These are phyloP conservation scores for Aplysina aerophoba DNA, from an alignment of 37 sponge, comb jelly and placozoan genomes.

Conservation along the genomic window DNA sequence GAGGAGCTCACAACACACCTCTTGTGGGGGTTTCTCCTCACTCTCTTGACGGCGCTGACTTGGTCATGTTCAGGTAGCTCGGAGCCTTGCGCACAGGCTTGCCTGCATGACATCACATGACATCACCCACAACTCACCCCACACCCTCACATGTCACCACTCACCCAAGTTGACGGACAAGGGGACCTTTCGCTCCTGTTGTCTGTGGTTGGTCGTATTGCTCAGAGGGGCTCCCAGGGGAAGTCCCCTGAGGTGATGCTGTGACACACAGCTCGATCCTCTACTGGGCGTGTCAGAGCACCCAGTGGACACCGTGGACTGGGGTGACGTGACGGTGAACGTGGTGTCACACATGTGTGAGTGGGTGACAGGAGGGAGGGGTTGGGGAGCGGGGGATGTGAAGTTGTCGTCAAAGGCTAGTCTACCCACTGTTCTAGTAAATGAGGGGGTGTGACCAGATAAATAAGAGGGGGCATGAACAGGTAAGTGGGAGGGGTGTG, in stretches of 20 bases:
- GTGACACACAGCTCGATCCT: too few species aligned
- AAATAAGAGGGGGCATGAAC: too few species aligned
- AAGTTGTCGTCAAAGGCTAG: conserved; percentile 35
- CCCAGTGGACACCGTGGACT: not conserved
- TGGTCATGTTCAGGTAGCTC: conserved; percentile 59
- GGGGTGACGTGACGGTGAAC: not conserved
- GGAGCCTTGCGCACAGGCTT: conserved; percentile 27
- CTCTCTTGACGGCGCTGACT: conserved; percentile 61
- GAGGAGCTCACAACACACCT: too few species aligned
- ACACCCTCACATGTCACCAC: not conserved
- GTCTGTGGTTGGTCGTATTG: not conserved
- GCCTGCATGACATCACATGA: not conserved
- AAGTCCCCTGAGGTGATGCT: too few species aligned
- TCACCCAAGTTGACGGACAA: not conserved
- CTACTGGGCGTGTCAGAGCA: too few species aligned
- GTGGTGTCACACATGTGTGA: not conserved
- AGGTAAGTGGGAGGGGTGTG: too few species aligned
- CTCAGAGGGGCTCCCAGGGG: too few species aligned
- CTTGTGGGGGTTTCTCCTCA: too few species aligned
- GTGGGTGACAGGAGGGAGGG: not conserved
- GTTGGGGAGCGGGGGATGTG: conserved; percentile 8
- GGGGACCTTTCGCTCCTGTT: not conserved
- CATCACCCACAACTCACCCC: not conserved
- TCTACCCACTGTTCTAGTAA: not conserved
- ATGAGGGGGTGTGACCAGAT: too few species aligned